These are phyloP conservation scores for Strigamia transsilvanica DNA, from an alignment of 2,888 invertebrate species.

Conservation along the genomic window DNA sequence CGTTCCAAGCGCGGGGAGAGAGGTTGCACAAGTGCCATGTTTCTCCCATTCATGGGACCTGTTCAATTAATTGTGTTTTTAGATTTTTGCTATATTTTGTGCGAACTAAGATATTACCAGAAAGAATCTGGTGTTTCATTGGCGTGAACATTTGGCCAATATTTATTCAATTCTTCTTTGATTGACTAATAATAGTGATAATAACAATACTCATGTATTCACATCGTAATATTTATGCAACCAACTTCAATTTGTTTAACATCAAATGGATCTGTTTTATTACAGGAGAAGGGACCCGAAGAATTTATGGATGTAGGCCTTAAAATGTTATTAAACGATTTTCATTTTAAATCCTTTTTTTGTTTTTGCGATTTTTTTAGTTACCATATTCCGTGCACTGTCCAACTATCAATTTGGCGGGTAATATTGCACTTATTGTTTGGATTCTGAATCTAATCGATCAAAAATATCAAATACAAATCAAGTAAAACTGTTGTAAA, in stretches of 20 bases:
- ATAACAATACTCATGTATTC: not conserved
- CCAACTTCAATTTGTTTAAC: conserved; percentile 67
- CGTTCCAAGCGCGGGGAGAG: conserved; percentile 69
- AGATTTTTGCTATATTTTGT: not conserved
- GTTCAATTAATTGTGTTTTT: not conserved
- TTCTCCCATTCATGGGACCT: conserved; percentile 80
- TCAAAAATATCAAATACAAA: not conserved
- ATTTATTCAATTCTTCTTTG: conserved; percentile 68
- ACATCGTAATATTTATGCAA: not conserved
- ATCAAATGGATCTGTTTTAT: conserved; percentile 74
- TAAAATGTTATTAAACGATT: conserved; percentile 37
- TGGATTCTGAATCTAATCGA: conserved; percentile 61
- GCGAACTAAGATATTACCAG: conserved; percentile 66
- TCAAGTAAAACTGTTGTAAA: no score
- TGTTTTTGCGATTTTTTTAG: conserved; percentile 32
- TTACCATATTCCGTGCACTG: conserved; percentile 80
- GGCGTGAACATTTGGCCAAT: conserved; percentile 79
- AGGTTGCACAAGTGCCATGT: conserved; percentile 80
- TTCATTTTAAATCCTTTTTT: not conserved
- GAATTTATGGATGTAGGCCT: conserved; percentile 74
- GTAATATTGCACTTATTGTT: conserved; percentile 74
- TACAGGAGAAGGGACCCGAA: conserved; percentile 77
- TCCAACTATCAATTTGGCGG: conserved; percentile 72
- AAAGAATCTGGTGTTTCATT: conserved; percentile 69
- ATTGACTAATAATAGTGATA: conserved; percentile 67